These are phyloP conservation scores for Heliconius erato DNA, from an alignment of 2,888 invertebrate species.

Conservation along the genomic window DNA sequence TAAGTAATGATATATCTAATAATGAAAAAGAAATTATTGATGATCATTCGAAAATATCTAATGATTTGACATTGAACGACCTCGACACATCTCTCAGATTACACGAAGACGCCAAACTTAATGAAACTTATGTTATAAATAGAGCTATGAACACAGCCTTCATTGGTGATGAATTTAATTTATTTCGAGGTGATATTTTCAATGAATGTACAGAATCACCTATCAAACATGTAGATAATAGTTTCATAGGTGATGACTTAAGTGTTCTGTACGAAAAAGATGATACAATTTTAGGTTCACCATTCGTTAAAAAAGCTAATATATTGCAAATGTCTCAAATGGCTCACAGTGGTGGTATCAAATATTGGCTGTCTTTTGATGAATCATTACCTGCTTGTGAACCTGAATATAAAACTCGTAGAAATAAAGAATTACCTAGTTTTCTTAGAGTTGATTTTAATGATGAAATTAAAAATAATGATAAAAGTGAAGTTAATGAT, in stretches of 20 bases:
- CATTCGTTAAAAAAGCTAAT: slow-evolving; percentile 68
- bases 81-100: slow-evolving; percentile 50
- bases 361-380: slow-evolving; percentile 82
- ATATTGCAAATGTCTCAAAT: slow-evolving; percentile 78
- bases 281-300: slow-evolving; percentile 66
- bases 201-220: slow-evolving; percentile 70
- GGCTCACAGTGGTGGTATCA: slow-evolving; percentile 73
- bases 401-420: slow-evolving; percentile 53
- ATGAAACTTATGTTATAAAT: slow-evolving; percentile 60
- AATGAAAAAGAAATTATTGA: slow-evolving; percentile 29
- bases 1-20: slow-evolving; percentile 28
- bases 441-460: slow-evolving; percentile 64
- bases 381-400: slow-evolving; percentile 59
- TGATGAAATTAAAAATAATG: slow-evolving; percentile 14
- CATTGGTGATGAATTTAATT: slow-evolving; percentile 56
- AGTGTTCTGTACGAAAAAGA: slow-evolving; percentile 65
- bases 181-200: slow-evolving; percentile 64
- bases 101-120: slow-evolving; percentile 47
- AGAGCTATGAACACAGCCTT: slow-evolving; percentile 75
- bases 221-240: slow-evolving; percentile 53
- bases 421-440: slow-evolving; percentile 67
- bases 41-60: slow-evolving; percentile 40
- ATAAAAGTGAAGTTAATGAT: slow-evolving; percentile 12
- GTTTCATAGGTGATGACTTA: slow-evolving; percentile 56
- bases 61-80: slow-evolving; percentile 41